A percentile compares a stretch with the other conserved stretches of the same genome.
Evolutionary conservation across 2,797 vertebrate species (phyloP).

Genomic region (Tinamus major): DNA sequence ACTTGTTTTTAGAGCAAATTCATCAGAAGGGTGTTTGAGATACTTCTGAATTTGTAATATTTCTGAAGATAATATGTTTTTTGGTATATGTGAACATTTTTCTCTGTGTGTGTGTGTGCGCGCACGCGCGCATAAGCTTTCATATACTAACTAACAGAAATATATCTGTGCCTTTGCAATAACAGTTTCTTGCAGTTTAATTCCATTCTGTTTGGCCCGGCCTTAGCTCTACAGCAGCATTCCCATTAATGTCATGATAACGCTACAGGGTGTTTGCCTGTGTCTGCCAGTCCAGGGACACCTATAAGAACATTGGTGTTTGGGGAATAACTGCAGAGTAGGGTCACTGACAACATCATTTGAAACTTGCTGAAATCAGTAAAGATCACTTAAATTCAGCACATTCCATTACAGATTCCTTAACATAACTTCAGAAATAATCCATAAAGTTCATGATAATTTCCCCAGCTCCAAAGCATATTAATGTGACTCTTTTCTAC

Average conservation of each 20-base stretch:
- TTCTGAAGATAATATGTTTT: background rate
- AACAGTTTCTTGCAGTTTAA: background rate
- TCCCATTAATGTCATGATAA: background rate
- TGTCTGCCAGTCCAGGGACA: background rate
- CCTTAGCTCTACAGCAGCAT: background rate
- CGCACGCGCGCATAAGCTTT: background rate
- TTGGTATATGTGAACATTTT: background rate
- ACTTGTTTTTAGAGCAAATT: background rate
- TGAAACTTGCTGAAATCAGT: background rate
- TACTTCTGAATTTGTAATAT: background rate
- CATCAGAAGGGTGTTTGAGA: background rate
- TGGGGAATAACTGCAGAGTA: background rate
- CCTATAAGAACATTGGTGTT: background rate
- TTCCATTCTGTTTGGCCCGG: background rate
- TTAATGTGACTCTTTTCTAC: background rate
- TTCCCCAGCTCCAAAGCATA: background rate
- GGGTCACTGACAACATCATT: fast-evolving
- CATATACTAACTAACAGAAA: background rate
- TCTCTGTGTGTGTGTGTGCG: background rate
- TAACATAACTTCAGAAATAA: background rate
- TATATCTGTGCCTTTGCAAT: background rate
- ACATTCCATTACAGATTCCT: background rate
- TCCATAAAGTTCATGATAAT: background rate
- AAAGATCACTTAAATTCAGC: background rate
- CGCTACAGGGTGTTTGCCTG: background rate